These are phyloP conservation scores for Rhinopomastus cyanomelas DNA, from an alignment of 2,113 vertebrate genomes.

Conservation along the genomic window DNA sequence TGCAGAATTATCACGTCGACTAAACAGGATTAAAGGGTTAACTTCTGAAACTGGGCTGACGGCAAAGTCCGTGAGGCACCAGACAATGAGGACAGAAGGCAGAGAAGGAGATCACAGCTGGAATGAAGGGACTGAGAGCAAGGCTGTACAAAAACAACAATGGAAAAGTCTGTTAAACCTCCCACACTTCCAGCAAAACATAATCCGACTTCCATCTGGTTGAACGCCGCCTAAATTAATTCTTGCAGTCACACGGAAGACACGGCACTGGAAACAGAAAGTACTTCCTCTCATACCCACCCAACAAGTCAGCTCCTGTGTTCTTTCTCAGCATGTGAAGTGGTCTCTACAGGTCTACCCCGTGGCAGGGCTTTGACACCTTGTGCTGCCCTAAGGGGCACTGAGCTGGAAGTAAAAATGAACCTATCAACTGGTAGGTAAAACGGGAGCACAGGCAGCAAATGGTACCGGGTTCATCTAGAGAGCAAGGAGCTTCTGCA, in stretches of 20 bases:
- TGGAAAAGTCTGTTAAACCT: not conserved
- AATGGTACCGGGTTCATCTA: not conserved
- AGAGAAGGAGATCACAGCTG: not conserved
- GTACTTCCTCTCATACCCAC: not conserved
- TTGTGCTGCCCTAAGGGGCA: not conserved
- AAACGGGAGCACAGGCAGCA: not conserved
- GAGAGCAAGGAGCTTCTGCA: no score
- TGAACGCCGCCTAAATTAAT: slow-evolving; percentile 43
- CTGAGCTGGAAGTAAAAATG: not conserved
- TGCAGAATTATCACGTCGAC: not conserved
- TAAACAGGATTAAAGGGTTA: not conserved
- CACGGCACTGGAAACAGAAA: not conserved
- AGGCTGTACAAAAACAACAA: slow-evolving; percentile 32
- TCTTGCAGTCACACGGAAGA: not conserved
- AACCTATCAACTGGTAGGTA: not conserved
- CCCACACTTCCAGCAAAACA: not conserved
- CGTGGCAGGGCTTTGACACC: not conserved
- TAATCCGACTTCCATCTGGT: not conserved
- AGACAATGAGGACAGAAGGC: not conserved
- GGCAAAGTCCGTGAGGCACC: not conserved
- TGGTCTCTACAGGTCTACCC: not conserved
- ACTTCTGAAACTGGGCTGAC: not conserved
- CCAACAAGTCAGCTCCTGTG: not conserved
- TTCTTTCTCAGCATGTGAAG: not conserved
- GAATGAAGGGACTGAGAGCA: slow-evolving; percentile 4